These are phyloP conservation scores for Pseudocheirus occidentalis DNA, from an alignment of 2,797 vertebrate genomes.

Conservation along the genomic window DNA sequence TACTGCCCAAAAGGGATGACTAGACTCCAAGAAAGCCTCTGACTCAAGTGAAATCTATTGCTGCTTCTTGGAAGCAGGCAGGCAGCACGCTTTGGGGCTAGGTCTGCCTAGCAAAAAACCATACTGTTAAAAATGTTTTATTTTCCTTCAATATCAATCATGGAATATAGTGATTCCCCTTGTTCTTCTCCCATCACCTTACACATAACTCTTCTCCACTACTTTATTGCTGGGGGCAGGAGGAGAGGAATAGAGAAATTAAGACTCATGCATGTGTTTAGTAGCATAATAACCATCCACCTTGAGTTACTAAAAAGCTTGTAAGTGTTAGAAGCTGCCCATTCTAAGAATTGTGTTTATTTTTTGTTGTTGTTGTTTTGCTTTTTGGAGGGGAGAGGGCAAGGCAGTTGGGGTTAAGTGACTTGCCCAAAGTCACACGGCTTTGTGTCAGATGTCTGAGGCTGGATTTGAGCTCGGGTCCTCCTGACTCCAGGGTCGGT, in stretches of 20 bases:
- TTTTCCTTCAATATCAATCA: constrained; percentile 31
- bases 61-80: background rate
- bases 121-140: background rate
- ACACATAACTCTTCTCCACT: background rate
- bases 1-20: background rate
- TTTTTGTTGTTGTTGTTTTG: no score
- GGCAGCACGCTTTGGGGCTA: background rate
- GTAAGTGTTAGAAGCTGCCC: background rate
- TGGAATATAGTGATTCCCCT: background rate
- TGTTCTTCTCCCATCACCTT: background rate
- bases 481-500: no score
- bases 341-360: background rate
- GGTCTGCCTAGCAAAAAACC: background rate
- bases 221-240: background rate
- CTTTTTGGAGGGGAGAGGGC: no score
- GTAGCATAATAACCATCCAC: background rate
- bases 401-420: no score
- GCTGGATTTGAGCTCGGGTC: no score
- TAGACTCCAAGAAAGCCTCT: background rate
- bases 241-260: background rate
- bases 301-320: background rate
- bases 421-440: no score
- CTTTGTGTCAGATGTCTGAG: no score
- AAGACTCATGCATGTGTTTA: constrained; percentile 15
- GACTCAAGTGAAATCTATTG: background rate